A percentile compares a stretch with the other conserved stretches of the same genome.
These are phyloP conservation scores for Lithophane leautieri DNA, from an alignment of 2,888 invertebrate genomes.

Conservation along the genomic window DNA sequence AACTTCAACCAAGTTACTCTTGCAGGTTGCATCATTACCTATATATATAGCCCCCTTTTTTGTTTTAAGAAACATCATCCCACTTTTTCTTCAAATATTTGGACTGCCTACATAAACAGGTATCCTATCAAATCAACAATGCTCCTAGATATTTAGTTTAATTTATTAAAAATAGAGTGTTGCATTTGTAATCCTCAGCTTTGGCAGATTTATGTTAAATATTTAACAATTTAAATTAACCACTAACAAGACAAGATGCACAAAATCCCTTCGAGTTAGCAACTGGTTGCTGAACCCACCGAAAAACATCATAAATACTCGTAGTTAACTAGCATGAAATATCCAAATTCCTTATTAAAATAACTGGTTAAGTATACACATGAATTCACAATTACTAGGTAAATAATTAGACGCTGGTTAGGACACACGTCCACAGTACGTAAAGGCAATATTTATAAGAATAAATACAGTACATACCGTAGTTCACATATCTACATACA, in stretches of 20 bases:
- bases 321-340: neutral
- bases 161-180: neutral
- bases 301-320: constrained; percentile 12
- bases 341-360: constrained; percentile 45
- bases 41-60: neutral
- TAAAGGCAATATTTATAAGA: neutral
- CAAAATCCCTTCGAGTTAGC: constrained; percentile 8
- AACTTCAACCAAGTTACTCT: neutral
- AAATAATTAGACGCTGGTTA: neutral
- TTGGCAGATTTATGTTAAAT: neutral
- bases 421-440: neutral
- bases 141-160: neutral
- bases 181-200: neutral
- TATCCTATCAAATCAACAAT: neutral
- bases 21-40: neutral
- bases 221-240: constrained; percentile 10
- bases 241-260: neutral
- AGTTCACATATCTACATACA: neutral
- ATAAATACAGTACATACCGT: neutral
- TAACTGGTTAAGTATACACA: neutral
- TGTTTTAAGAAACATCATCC: neutral
- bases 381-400: neutral
- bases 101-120: neutral
- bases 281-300: constrained; percentile 17
- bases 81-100: neutral